Evolutionary conservation across 2,797 vertebrate species (phyloP), one percentile per base, ranked within the genome.

Genomic region (Sebastes itinus): DNA sequence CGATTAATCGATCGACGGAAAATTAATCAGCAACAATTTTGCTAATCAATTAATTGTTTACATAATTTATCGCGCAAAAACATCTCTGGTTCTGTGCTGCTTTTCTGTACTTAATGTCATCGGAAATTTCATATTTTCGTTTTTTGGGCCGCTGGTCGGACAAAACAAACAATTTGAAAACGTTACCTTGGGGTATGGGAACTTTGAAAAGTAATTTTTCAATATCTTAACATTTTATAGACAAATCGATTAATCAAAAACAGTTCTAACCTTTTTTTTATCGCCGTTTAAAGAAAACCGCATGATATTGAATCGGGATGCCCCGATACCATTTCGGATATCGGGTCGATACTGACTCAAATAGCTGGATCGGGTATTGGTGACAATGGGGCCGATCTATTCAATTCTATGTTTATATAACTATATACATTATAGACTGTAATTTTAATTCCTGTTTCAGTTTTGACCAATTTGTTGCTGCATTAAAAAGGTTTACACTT

Each of bases 181-280:
- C 0, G 0, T 78, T 18, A 12, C 20, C 20, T n/a, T 58, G 5
- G 30, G 2, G 2, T 35, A 23, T 38, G 7, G 11, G 11, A 10
- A 6, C 12, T 59, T 77, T 42, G 14, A 10, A 52, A 54, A 11
- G 13, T 10, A 2, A 9, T 58, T 49, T 68, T 72, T 23, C 3
- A 9, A 2, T 46, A 52, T 4, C 32, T 59, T 49, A 13, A 18
- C 1, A 6, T n/a, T 54, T 80, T 55, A 66, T 30, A 0, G 20
- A 33, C 23, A 25, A 3, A 23, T 58, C 0, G 0, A 42, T 42
- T 4, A 22, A 56, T 69, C 27, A 9, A 18, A 71, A 72, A 28
- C 7, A 28, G 5, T 32, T 2, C 27, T 61, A 78, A 58, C 32
- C 6, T 49, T 9, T 49, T 49, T 71, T n/a, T 11, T 71, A 27